Conservation (phyloP, 2,797 vertebrate genomes). For the Myotis planiceps region DNA sequence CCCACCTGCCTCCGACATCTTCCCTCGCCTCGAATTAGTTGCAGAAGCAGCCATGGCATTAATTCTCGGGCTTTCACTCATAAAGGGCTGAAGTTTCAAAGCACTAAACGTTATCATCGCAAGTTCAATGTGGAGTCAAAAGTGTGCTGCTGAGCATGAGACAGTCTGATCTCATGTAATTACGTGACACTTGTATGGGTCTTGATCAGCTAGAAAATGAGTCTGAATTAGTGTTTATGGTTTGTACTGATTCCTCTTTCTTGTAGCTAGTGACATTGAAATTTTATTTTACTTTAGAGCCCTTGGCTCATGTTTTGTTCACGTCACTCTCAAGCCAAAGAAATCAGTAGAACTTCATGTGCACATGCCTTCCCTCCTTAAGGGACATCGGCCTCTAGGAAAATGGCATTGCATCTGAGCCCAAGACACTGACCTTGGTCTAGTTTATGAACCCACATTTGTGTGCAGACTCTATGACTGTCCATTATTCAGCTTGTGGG, state of each 20-base stretch:
- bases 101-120: not conserved
- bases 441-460: not conserved
- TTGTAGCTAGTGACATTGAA: not conserved
- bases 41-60: not conserved
- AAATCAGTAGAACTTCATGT: not conserved
- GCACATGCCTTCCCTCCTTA: not conserved
- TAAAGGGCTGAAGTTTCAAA: not conserved
- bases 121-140: not conserved
- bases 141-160: not conserved
- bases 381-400: not conserved
- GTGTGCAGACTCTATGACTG: not conserved
- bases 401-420: not conserved
- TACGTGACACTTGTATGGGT: not conserved
- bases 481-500: not conserved
- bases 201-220: not conserved
- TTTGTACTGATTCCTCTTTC: not conserved
- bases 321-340: not conserved
- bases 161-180: not conserved
- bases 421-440: not conserved
- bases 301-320: not conserved
- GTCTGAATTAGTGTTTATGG: not conserved
- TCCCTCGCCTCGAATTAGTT: not conserved
- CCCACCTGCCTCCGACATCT: not conserved
- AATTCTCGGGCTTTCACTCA: not conserved
- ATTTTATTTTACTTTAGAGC: not conserved